Evolutionary conservation across 2,797 vertebrate species (phyloP).

Genomic region (Fundulus diaphanus): DNA sequence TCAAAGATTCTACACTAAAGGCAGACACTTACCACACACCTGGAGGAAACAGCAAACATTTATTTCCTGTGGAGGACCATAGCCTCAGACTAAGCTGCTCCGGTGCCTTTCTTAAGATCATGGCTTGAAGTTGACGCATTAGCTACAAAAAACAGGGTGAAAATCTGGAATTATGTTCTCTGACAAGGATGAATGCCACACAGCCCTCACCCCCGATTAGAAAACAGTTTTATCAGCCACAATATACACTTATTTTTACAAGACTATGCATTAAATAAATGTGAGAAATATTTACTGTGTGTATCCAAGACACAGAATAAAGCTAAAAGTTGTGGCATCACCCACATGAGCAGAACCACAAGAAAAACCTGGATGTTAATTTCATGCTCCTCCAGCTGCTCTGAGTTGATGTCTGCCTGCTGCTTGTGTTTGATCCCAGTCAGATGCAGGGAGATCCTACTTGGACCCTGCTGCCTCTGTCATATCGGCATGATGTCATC

Average conservation of each 20-base stretch:
- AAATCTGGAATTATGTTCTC: neutral
- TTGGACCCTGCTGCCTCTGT: conserved; percentile 54
- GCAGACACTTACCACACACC: neutral
- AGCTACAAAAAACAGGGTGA: neutral
- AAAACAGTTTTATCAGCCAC: neutral
- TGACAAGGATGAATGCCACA: neutral
- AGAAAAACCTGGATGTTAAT: conserved; percentile 57
- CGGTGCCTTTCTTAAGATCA: neutral
- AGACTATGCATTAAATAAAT: neutral
- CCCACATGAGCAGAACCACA: conserved; percentile 17
- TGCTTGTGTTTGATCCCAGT: conserved; percentile 68
- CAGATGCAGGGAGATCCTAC: conserved; percentile 64
- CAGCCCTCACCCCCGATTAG: neutral
- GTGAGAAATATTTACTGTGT: neutral
- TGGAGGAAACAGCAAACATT: neutral
- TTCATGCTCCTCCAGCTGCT: conserved; percentile 64
- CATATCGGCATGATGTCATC: conserved; percentile 65
- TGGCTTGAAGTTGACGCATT: neutral
- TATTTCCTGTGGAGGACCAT: neutral
- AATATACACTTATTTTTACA: neutral
- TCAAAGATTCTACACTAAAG: neutral
- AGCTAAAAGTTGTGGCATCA: conserved; percentile 28
- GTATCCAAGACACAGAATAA: neutral
- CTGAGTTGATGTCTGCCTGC: conserved; percentile 59
- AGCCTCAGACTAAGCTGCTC: neutral